Percentiles rank a stretch among this genome's conserved stretches.
Evolutionary conservation across 2,113 vertebrate species (phyloP).

Genomic region (Terrapene triunguis): DNA sequence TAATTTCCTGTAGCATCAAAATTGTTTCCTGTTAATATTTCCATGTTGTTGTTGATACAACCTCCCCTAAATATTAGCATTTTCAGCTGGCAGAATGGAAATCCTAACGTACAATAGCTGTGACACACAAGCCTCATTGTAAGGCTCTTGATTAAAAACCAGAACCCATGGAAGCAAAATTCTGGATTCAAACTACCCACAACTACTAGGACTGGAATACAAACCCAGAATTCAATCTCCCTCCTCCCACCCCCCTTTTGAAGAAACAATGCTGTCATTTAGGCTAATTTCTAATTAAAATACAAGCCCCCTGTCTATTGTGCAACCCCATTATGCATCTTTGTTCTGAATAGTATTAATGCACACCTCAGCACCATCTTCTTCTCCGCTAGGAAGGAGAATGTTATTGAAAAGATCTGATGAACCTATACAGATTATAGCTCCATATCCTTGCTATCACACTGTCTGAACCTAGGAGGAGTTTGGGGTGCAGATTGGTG

Average conservation of each 20-base stretch:
- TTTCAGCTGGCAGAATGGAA: constrained; percentile 59
- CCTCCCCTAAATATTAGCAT: constrained; percentile 49
- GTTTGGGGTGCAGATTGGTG: neutral
- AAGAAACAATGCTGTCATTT: constrained; percentile 20
- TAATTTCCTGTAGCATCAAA: constrained; percentile 74
- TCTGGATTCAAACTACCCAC: neutral
- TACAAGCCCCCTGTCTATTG: constrained; percentile 18
- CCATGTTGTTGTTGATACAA: constrained; percentile 57
- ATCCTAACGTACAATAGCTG: constrained; percentile 22
- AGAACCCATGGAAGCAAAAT: neutral
- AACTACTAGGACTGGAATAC: neutral
- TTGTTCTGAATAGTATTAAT: neutral
- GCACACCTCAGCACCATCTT: neutral
- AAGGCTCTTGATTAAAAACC: neutral
- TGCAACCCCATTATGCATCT: neutral
- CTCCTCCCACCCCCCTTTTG: constrained; percentile 37
- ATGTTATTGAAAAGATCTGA: neutral
- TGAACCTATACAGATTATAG: neutral
- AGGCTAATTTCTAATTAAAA: constrained; percentile 9
- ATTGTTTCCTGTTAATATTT: constrained; percentile 75
- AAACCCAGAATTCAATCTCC: constrained; percentile 59
- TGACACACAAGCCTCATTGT: neutral
- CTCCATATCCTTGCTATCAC: neutral
- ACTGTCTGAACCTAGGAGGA: neutral
- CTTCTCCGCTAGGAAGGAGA: neutral